phyloP scores from a whole-genome alignment of 2,113 vertebrate genomes.

The Epinephelus cyanopodus region DNA sequence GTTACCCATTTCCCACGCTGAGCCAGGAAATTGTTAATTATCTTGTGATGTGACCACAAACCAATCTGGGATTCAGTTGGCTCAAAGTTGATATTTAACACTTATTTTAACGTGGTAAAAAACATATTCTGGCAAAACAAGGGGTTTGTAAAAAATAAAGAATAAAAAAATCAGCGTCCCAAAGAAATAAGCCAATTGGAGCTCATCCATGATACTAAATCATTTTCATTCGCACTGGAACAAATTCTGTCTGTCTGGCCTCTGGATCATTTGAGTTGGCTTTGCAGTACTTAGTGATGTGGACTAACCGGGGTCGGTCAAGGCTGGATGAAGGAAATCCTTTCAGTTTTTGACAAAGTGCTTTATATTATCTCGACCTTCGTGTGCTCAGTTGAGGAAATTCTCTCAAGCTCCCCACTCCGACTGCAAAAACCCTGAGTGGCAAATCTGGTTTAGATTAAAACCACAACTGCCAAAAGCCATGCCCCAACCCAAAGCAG shows the following conservation, averaged over 20 bases:
- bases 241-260: conserved; percentile 52
- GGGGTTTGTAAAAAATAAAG: not conserved
- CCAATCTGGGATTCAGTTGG: conserved; percentile 9
- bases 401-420: conserved; percentile 49
- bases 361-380: conserved; percentile 35
- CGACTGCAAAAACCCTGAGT: conserved; percentile 21
- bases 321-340: conserved; percentile 40
- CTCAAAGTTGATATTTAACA: conserved; percentile 41
- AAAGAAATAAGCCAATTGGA: conserved; percentile 15
- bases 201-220: conserved; percentile 32
- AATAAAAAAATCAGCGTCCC: not conserved
- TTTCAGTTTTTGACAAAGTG: conserved; percentile 33
- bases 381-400: conserved; percentile 19
- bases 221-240: conserved; percentile 52
- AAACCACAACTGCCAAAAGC: conserved; percentile 52
- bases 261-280: conserved; percentile 51
- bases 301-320: conserved; percentile 29
- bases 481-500: conserved; percentile 55
- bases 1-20: not conserved
- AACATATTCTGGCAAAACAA: conserved; percentile 5
- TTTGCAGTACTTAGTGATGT: conserved; percentile 37
- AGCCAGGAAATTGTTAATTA: conserved; percentile 32
- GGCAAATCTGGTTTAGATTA: conserved; percentile 69
- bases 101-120: conserved; percentile 41
- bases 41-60: conserved; percentile 14